These are phyloP conservation scores for Meda fulgida DNA, from an alignment of 2,797 vertebrate species.

Conservation along the genomic window DNA sequence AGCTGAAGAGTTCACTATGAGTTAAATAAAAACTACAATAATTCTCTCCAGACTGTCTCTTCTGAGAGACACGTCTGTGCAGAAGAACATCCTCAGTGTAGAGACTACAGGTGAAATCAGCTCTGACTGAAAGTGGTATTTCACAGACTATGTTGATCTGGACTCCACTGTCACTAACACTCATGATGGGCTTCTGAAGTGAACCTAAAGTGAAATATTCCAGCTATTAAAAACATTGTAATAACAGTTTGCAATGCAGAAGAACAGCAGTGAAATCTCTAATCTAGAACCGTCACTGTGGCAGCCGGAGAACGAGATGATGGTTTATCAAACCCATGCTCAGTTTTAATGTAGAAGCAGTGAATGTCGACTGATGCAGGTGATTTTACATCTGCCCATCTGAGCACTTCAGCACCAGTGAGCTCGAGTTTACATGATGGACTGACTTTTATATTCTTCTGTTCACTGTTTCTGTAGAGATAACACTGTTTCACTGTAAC, in stretches of 20 bases:
- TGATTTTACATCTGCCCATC: rapidly evolving
- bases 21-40: background rate
- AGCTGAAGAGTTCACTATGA: background rate
- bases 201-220: background rate
- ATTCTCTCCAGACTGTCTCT: background rate
- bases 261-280: background rate
- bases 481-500: constrained; percentile 40
- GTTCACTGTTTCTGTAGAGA: background rate
- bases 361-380: constrained; percentile 43
- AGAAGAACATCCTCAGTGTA: background rate
- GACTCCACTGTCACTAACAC: rapidly evolving
- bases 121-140: background rate
- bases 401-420: constrained; percentile 54
- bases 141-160: background rate
- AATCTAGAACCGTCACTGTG: constrained; percentile 36
- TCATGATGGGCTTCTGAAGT: background rate
- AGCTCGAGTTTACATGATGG: constrained; percentile 34
- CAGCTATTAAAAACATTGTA: too few relatives aligned
- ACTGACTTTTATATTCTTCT: rapidly evolving
- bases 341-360: constrained; percentile 26
- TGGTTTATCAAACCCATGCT: rapidly evolving
- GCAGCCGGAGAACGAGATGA: background rate
- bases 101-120: background rate
- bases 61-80: background rate
- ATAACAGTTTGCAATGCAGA: rapidly evolving